A percentile compares a stretch with the other conserved stretches of the same genome.
Evolutionary conservation across 2,113 vertebrate species (phyloP).

Genomic region (Tympanuchus pallidicinctus): DNA sequence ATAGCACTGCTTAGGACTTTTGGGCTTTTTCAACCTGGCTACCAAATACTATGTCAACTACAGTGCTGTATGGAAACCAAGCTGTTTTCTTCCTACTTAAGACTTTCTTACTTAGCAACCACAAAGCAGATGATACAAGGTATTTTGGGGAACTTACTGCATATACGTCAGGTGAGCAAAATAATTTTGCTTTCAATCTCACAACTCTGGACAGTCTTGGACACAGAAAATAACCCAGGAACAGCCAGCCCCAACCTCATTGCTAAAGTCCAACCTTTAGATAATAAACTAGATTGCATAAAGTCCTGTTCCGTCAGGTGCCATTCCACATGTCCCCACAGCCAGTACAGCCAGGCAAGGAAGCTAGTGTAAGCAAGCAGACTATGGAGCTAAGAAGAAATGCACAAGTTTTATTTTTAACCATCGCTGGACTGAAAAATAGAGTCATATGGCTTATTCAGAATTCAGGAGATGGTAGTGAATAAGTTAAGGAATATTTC

Average conservation of each 20-base stretch:
- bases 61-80: not conserved
- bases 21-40: not conserved
- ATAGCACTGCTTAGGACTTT: not conserved
- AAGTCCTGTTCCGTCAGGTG: not conserved
- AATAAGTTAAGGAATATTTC: constrained; percentile 82
- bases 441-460: constrained; percentile 63
- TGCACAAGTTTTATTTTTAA: constrained; percentile 62
- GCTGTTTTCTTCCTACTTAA: not conserved
- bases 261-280: not conserved
- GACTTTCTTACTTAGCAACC: not conserved
- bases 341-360: not conserved
- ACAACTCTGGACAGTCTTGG: not conserved
- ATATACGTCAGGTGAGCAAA: not conserved
- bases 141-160: not conserved
- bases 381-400: not conserved
- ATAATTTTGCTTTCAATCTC: not conserved
- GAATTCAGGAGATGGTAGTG: constrained; percentile 65
- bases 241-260: not conserved
- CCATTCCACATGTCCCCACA: not conserved
- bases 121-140: not conserved
- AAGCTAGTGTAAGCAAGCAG: not conserved
- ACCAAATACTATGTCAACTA: not conserved
- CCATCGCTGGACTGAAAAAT: constrained; percentile 52
- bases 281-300: accelerated
- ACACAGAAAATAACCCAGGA: not conserved